phyloP scores from a whole-genome alignment of 2,797 vertebrate species.

The Threskiornis aethiopicus region DNA sequence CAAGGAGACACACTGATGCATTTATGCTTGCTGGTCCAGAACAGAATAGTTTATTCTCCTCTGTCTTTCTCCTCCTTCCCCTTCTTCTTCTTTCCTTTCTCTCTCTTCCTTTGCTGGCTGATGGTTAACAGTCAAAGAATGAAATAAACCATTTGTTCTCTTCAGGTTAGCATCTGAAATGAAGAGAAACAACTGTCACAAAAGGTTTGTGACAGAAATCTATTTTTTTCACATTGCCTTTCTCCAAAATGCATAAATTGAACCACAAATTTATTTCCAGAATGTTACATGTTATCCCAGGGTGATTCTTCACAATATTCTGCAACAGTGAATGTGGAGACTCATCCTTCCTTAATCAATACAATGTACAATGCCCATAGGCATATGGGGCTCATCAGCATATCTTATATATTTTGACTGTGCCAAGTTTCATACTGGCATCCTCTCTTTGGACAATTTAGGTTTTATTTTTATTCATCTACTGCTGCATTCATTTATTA shows the following conservation, averaged over 20 bases:
- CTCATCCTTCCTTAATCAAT: constrained; percentile 55
- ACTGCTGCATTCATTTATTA: constrained; percentile 42
- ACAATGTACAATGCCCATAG: background rate
- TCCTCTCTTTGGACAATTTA: background rate
- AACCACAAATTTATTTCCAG: constrained; percentile 55
- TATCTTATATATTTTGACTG: background rate
- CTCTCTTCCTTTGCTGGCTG: background rate
- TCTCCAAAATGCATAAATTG: constrained; percentile 16
- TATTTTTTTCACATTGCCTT: background rate
- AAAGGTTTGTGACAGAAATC: background rate
- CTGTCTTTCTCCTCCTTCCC: background rate
- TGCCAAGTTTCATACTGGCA: constrained; percentile 18
- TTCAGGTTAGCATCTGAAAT: background rate
- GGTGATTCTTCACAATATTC: constrained; percentile 52
- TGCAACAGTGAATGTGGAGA: constrained; percentile 11
- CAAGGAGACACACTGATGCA: background rate
- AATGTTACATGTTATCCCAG: constrained; percentile 39
- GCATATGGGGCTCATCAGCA: constrained; percentile 30
- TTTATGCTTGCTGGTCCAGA: background rate
- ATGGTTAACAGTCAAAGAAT: background rate
- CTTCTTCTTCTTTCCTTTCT: background rate
- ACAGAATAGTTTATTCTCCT: background rate
- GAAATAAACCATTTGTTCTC: background rate
- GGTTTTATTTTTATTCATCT: constrained; percentile 26
- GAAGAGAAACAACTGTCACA: background rate